Conservation (phyloP, 2,113 vertebrate genomes). For the Mixornis gularis region DNA sequence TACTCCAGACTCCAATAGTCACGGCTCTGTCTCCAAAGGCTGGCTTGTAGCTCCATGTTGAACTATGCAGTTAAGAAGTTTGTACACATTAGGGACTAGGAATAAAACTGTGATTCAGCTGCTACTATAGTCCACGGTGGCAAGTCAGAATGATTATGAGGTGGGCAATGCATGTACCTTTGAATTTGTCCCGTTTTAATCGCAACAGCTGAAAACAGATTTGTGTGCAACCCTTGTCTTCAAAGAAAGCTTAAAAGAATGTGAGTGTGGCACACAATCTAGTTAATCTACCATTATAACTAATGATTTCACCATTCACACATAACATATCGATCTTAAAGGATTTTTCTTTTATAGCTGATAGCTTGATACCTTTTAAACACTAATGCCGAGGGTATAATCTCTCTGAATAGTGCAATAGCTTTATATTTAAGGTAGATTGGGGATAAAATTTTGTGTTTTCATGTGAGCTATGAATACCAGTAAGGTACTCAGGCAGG, state of each 20-base stretch:
- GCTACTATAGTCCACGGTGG: rapidly evolving
- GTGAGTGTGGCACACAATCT: not conserved
- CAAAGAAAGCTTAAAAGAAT: not conserved
- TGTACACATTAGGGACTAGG: not conserved
- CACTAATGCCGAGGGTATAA: conserved; percentile 11
- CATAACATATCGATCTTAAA: conserved; percentile 15
- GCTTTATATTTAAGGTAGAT: conserved; percentile 52
- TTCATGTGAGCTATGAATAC: conserved; percentile 39
- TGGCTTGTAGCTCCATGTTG: not conserved
- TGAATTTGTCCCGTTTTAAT: not conserved
- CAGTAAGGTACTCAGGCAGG: conserved; percentile 38
- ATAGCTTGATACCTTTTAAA: conserved; percentile 41
- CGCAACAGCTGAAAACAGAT: not conserved
- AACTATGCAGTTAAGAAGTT: not conserved
- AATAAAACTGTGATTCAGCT: not conserved
- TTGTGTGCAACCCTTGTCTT: not conserved
- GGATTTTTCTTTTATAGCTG: conserved; percentile 25
- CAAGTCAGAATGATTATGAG: not conserved
- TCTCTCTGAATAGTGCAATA: conserved; percentile 40
- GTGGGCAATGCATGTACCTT: not conserved
- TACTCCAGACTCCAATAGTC: not conserved
- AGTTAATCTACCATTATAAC: conserved; percentile 42
- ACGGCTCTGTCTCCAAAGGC: not conserved
- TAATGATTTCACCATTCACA: conserved; percentile 24
- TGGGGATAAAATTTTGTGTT: conserved; percentile 51